phyloP scores from a whole-genome alignment of 2,888 invertebrate species.

The Chromoteleia sp. region DNA sequence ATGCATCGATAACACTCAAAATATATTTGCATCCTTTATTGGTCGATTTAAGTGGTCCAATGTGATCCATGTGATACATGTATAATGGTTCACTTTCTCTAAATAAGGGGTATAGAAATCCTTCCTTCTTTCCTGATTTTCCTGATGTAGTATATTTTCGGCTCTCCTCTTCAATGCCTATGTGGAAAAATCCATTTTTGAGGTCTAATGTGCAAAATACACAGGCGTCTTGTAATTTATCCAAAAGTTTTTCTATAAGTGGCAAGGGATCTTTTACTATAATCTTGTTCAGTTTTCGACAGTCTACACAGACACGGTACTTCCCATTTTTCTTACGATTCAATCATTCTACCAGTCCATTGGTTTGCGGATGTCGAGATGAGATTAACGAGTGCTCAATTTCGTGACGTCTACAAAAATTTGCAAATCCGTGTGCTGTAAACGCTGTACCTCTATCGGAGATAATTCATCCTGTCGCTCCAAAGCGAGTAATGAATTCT shows the following conservation, averaged over 20 bases:
- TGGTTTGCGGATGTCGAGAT: slow-evolving; percentile 29
- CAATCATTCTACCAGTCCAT: slow-evolving; percentile 19
- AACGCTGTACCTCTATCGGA: slow-evolving; percentile 67
- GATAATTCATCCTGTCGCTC: slow-evolving; percentile 61
- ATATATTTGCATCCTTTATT: slow-evolving; percentile 28
- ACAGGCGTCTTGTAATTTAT: no score
- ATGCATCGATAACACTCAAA: not conserved
- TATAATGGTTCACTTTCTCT: slow-evolving; percentile 46
- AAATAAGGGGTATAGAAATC: slow-evolving; percentile 43
- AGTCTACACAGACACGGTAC: no score
- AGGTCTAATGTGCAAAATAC: no score
- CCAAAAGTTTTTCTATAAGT: no score
- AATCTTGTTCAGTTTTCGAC: no score
- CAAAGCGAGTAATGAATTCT: slow-evolving; percentile 59
- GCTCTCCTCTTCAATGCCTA: no score
- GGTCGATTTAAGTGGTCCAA: slow-evolving; percentile 20
- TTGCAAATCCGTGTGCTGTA: slow-evolving; percentile 49
- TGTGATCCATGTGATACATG: slow-evolving; percentile 44
- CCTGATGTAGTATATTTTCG: no score
- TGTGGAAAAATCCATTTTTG: no score
- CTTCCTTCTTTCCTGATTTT: slow-evolving; percentile 23
- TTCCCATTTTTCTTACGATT: no score
- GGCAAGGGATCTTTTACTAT: no score
- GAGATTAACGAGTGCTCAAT: slow-evolving; percentile 42
- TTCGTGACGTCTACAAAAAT: slow-evolving; percentile 52